Conservation (phyloP, 2,797 vertebrate species). For the Synaphobranchus kaupii region DNA sequence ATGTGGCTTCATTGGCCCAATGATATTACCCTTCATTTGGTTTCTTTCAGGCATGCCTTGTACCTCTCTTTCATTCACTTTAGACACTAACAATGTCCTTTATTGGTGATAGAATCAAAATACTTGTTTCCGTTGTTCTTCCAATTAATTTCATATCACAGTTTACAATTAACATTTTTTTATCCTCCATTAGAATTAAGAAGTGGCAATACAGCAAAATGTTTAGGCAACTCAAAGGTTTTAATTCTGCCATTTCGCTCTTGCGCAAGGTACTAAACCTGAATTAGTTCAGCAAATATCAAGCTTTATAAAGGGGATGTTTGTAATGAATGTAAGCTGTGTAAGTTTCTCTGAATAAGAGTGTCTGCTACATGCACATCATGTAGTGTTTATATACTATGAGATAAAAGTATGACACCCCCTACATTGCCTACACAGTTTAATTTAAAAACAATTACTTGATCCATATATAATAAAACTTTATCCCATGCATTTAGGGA, state of each 20-base stretch:
- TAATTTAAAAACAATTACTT: no score
- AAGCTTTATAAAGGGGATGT: background rate
- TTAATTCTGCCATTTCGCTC: background rate
- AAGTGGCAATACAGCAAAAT: no score
- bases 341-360: background rate
- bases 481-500: no score
- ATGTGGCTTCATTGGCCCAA: background rate
- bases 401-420: no score
- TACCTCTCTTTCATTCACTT: background rate
- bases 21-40: background rate
- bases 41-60: background rate
- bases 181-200: no score
- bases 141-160: background rate
- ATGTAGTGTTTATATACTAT: no score
- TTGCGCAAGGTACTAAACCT: background rate
- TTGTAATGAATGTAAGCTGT: background rate
- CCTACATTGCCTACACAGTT: no score
- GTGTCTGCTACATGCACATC: background rate
- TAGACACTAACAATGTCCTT: background rate
- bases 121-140: background rate
- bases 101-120: background rate
- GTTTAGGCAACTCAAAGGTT: no score
- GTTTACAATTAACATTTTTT: background rate
- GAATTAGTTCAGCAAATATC: background rate
- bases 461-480: no score